Conservation (phyloP, 2,797 vertebrate species). For the Arrhamphus sclerolepis region DNA sequence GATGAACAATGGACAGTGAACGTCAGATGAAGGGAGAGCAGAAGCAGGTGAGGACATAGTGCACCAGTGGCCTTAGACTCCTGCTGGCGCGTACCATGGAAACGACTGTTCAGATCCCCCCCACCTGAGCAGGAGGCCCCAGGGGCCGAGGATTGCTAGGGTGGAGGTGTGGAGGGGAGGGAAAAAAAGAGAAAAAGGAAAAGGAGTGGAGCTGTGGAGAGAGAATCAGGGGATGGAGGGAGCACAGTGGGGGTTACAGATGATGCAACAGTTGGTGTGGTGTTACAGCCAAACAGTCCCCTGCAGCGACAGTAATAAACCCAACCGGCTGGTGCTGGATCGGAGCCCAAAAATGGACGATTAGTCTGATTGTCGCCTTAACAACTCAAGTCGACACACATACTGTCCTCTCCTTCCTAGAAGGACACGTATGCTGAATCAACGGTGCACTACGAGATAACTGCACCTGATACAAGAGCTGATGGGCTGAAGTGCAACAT, state of each 20-base stretch:
- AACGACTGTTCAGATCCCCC: constrained; percentile 44
- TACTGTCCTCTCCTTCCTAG: too few species aligned
- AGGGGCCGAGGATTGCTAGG: constrained; percentile 29
- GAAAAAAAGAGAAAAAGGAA: constrained; percentile 4
- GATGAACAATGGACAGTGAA: constrained; percentile 2
- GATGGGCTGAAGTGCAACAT: too few species aligned
- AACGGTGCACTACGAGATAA: too few species aligned
- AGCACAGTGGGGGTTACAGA: constrained; percentile 34
- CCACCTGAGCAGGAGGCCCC: constrained; percentile 52
- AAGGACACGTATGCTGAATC: too few species aligned
- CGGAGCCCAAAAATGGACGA: constrained; percentile 41
- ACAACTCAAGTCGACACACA: background rate
- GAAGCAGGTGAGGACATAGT: background rate
- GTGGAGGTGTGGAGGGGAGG: constrained; percentile 26
- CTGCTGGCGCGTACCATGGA: constrained; percentile 53
- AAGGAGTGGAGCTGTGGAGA: background rate
- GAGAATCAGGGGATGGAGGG: constrained; percentile 12
- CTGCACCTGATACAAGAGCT: too few species aligned
- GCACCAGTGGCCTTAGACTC: background rate
- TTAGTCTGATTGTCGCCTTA: constrained; percentile 43
- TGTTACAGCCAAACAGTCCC: constrained; percentile 52
- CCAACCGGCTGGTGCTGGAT: constrained; percentile 41
- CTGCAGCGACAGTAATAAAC: constrained; percentile 52
- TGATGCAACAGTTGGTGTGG: constrained; percentile 67
- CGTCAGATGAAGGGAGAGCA: constrained; percentile 1